Conservation (phyloP, 2,797 vertebrate species). For the Cyprinodon diabolis region DNA sequence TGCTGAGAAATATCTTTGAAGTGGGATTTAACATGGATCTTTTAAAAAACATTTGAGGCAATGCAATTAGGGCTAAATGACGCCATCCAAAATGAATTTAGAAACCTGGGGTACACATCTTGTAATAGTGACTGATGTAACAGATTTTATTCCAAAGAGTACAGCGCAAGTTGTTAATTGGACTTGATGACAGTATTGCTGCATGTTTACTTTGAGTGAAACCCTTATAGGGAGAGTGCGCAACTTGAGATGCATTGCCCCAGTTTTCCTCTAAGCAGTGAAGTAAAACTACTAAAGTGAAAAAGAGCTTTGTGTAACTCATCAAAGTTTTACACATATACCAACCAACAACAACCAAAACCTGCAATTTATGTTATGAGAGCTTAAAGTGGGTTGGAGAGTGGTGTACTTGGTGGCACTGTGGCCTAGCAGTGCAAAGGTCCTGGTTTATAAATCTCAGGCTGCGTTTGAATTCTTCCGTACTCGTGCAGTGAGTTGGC, state of each 20-base stretch:
- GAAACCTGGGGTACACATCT: conserved; percentile 69
- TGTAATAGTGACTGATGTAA: conserved; percentile 58
- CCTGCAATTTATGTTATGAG: not conserved
- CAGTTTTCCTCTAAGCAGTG: conserved; percentile 9
- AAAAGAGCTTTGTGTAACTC: not conserved
- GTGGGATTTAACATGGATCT: conserved; percentile 77
- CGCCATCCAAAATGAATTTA: conserved; percentile 77
- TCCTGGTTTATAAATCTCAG: not conserved
- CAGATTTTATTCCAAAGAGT: conserved; percentile 46
- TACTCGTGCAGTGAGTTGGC: too few species aligned
- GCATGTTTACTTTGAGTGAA: conserved; percentile 39
- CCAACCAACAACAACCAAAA: not conserved
- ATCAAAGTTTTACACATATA: not conserved
- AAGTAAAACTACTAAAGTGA: conserved; percentile 9
- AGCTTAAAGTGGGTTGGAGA: not conserved
- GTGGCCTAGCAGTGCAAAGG: not conserved
- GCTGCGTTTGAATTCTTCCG: too few species aligned
- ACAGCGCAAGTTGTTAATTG: conserved; percentile 57
- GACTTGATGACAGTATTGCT: conserved; percentile 42
- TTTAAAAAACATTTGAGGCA: conserved; percentile 74
- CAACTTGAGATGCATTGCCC: conserved; percentile 23
- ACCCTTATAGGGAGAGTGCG: conserved; percentile 24
- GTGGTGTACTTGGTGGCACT: not conserved
- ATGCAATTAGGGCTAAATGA: conserved; percentile 78
- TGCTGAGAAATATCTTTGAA: conserved; percentile 76